Base-by-base conservation (phyloP, 1,140 invertebrate species). In the Gerris buenoi region DNA sequence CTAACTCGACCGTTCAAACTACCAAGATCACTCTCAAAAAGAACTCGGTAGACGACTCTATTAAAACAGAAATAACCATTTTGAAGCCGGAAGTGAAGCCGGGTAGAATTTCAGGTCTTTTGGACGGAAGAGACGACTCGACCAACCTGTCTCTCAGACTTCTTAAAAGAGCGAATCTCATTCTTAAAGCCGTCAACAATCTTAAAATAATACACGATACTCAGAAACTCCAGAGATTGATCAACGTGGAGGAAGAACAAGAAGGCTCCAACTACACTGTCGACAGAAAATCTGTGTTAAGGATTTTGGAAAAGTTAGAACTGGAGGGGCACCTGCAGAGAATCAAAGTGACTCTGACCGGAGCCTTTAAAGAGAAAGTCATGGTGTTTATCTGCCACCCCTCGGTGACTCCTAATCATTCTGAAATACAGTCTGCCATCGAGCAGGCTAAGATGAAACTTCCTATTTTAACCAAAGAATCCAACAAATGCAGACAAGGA, bases 381-480 rank as follows among this genome's bases (percentile, higher is more conserved):
- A 70, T 83, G 10, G 78, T 75, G 18, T 84, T 85, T 68, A 78
- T 88, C 56, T 85, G 84, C 69, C 78, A 84, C 71, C 82, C 82
- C 13, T 76, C 72, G 58, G 75, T 86, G 1, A 64, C 28, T 14
- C 28, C 77, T 63, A 76, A 82, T 65, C 78, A 85, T 75, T 73
- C 79, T 2, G 71, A 82, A 1, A 79, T 88, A 62, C 77, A 81
- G 65, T 81, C 81, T 10, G 79, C 79, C 2, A 78, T 86, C 60
- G 82, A 87, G 68, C 82, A 85, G 69, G 79, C 82, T 0, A 86
- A 85, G 74, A 75, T 84, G 59, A 84, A 83, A 72, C 81, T 83
- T 70, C 82, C 81, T 69, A 73, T 80, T 5, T 66, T 70, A 5
- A 60, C 58, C 15, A 60, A 25, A 60, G 58, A 60, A 14, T 15